phyloP scores from a whole-genome alignment of 1,140 invertebrate genomes.

The Achatina immaculata region DNA sequence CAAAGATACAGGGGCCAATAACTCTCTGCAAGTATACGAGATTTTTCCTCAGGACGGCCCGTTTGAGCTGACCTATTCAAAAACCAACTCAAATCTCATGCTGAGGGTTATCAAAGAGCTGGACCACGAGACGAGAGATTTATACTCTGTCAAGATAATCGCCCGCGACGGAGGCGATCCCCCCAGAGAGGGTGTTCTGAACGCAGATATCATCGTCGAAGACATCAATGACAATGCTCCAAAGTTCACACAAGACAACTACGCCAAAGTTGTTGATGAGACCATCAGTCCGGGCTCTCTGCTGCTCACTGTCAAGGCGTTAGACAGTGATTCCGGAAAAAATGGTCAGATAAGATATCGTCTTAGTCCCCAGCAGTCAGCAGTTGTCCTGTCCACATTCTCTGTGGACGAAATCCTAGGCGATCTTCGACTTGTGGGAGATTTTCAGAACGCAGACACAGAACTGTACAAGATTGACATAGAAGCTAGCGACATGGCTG shows the following conservation, averaged over 20 bases:
- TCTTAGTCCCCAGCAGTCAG: conserved; percentile 70
- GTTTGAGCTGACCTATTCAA: conserved; percentile 54
- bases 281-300: conserved; percentile 79
- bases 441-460: conserved; percentile 49
- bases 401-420: conserved; percentile 52
- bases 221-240: conserved; percentile 70
- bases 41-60: conserved; percentile 49
- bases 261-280: conserved; percentile 86
- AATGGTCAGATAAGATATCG: conserved; percentile 96
- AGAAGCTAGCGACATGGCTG: conserved; percentile 53
- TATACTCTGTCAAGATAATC: conserved; percentile 54
- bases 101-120: conserved; percentile 53
- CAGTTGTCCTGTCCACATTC: conserved; percentile 50
- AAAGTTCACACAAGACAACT: conserved; percentile 69
- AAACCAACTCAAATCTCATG: conserved; percentile 55
- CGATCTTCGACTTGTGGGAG: conserved; percentile 50
- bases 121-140: conserved; percentile 54
- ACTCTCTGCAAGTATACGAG: conserved; percentile 54
- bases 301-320: conserved; percentile 91
- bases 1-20: conserved; percentile 54
- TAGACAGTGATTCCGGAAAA: conserved; percentile 95
- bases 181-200: conserved; percentile 71
- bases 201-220: conserved; percentile 72
- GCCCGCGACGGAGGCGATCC: conserved; percentile 62
- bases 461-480: conserved; percentile 52